Evolutionary conservation across 2,888 invertebrate species (phyloP).

Genomic region (Pristionchus entomophagus): DNA sequence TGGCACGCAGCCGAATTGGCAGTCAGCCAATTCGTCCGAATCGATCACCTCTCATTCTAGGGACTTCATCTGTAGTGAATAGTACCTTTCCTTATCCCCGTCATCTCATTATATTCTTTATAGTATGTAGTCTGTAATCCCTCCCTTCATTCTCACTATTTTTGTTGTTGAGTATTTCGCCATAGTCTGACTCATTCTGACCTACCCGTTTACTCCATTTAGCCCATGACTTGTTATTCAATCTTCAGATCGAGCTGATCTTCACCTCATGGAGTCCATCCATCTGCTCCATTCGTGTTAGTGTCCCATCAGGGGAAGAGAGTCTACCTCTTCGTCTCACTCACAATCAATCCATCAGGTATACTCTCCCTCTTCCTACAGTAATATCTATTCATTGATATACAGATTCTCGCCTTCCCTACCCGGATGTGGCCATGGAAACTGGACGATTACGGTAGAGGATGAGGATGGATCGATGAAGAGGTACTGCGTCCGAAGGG

Average conservation of each 20-base stretch:
- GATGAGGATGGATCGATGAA: slow-evolving; percentile 22
- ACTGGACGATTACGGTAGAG: slow-evolving; percentile 45
- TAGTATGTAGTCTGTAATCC: not conserved
- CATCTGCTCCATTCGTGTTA: slow-evolving; percentile 22
- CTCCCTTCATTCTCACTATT: not conserved
- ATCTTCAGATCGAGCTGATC: slow-evolving; percentile 43
- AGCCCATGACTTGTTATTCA: not conserved
- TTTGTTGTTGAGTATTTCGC: slow-evolving; percentile 5
- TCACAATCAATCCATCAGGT: slow-evolving; percentile 21
- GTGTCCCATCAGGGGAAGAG: slow-evolving; percentile 45
- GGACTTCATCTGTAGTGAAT: not conserved
- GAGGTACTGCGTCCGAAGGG: not conserved
- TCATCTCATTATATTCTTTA: not conserved
- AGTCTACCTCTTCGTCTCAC: slow-evolving; percentile 20
- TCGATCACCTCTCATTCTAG: not conserved
- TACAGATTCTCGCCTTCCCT: slow-evolving; percentile 41
- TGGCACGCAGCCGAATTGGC: slow-evolving; percentile 19
- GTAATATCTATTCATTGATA: not conserved
- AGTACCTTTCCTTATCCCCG: not conserved
- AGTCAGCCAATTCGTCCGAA: not conserved
- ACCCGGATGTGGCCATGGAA: slow-evolving; percentile 46
- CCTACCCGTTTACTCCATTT: not conserved
- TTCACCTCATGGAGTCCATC: slow-evolving; percentile 34
- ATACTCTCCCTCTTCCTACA: not conserved
- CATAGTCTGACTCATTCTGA: not conserved